Evolutionary conservation across 2,113 vertebrate species (phyloP).

Genomic region (Tragulus kanchil): DNA sequence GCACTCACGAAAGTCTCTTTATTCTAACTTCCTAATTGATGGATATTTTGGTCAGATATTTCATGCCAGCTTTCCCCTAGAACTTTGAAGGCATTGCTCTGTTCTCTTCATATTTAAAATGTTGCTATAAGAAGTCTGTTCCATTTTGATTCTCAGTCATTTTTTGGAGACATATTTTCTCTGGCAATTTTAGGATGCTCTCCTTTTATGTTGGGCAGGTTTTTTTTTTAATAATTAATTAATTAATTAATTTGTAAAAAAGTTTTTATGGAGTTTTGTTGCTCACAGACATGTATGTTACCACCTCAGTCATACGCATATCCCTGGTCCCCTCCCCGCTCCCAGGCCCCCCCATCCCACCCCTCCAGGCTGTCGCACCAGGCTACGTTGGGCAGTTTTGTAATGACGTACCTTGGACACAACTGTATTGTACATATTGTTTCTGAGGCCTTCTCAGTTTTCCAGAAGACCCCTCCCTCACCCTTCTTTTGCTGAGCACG

Average conservation of each 20-base stretch:
- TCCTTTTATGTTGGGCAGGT: neutral
- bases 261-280: too few species aligned
- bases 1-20: neutral
- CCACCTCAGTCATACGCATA: too few species aligned
- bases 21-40: neutral
- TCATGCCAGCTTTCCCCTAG: neutral
- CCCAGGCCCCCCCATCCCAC: too few species aligned
- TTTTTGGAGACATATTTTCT: conserved; percentile 20
- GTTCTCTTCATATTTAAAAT: neutral
- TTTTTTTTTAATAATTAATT: neutral
- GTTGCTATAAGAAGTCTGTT: neutral
- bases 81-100: neutral
- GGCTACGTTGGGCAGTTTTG: neutral
- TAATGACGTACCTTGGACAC: neutral
- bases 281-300: too few species aligned
- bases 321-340: too few species aligned
- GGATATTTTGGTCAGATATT: neutral
- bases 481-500: neutral
- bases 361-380: too few species aligned
- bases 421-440: neutral
- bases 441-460: neutral
- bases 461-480: neutral
- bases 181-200: neutral
- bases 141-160: neutral
- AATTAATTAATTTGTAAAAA: too few species aligned